Evolutionary conservation across 2,888 invertebrate genomes (phyloP).

Genomic region (Trypoxylon attenuatum): DNA sequence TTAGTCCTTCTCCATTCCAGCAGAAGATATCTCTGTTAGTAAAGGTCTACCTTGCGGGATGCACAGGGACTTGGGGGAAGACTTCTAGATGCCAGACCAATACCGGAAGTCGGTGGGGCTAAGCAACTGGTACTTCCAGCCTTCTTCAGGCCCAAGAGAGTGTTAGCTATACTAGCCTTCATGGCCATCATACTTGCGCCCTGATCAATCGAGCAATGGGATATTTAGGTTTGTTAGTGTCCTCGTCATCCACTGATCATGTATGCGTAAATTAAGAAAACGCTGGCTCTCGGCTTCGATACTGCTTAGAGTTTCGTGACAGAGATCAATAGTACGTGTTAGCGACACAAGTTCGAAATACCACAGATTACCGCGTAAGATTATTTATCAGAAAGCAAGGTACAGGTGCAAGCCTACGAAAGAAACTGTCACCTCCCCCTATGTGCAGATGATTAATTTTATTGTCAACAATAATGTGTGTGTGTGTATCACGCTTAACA

Average conservation of each 20-base stretch:
- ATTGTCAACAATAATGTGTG: slow-evolving; percentile 68
- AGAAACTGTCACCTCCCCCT: slow-evolving; percentile 71
- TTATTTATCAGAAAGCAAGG: slow-evolving; percentile 53
- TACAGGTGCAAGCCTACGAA: slow-evolving; percentile 70
- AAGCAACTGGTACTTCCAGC: slow-evolving; percentile 84
- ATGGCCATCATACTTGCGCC: slow-evolving; percentile 73
- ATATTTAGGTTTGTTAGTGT: slow-evolving; percentile 53
- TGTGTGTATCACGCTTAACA: slow-evolving; percentile 69
- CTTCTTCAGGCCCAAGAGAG: slow-evolving; percentile 79
- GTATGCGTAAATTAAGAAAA: slow-evolving; percentile 4
- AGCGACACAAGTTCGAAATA: not conserved
- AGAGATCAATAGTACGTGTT: not conserved
- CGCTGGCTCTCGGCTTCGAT: too few relatives aligned
- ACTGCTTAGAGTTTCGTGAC: too few relatives aligned
- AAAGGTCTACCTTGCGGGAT: slow-evolving; percentile 76
- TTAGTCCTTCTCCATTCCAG: slow-evolving; percentile 40
- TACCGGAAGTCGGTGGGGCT: slow-evolving; percentile 78
- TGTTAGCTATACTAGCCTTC: slow-evolving; percentile 74
- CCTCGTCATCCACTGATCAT: slow-evolving; percentile 6
- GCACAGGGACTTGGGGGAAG: slow-evolving; percentile 74
- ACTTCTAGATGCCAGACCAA: slow-evolving; percentile 72
- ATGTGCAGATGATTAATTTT: slow-evolving; percentile 64
- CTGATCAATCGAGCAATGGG: slow-evolving; percentile 68
- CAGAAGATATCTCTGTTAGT: slow-evolving; percentile 45
- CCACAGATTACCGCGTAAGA: too few relatives aligned